These are phyloP conservation scores for Cepaea hortensis DNA, from an alignment of 2,888 invertebrate genomes.

Conservation along the genomic window DNA sequence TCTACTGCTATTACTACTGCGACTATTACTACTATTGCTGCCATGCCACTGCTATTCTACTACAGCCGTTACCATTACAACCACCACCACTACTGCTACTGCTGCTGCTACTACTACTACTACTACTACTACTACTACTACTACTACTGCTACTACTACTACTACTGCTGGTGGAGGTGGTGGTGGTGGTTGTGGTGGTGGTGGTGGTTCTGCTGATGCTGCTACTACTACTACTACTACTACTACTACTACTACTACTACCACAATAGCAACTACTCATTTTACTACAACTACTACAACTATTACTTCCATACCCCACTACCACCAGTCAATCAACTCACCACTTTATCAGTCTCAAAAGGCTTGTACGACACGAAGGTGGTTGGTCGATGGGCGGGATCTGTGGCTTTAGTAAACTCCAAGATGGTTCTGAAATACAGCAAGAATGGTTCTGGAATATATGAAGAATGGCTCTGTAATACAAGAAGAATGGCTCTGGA, in stretches of 20 bases:
- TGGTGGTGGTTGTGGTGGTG: too few species aligned
- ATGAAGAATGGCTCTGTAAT: too few species aligned
- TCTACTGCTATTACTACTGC: neutral
- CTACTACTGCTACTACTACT: conserved; percentile 26
- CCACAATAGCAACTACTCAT: neutral
- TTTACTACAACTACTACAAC: neutral
- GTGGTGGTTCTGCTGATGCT: conserved; percentile 25
- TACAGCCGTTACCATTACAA: too few species aligned
- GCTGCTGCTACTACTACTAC: too few species aligned
- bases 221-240: conserved; percentile 24
- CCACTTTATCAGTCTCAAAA: conserved; percentile 61
- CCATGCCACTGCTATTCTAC: too few species aligned
- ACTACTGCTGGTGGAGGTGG: too few species aligned
- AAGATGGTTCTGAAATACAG: conserved; percentile 82
- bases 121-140: conserved; percentile 1
- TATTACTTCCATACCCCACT: too few species aligned
- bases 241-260: conserved; percentile 30
- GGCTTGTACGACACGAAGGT: conserved; percentile 78
- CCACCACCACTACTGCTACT: too few species aligned
- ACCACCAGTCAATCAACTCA: conserved; percentile 52
- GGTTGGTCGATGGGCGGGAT: conserved; percentile 85
- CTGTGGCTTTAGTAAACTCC: conserved; percentile 85
- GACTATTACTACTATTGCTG: too few species aligned
- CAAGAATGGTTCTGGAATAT: neutral
- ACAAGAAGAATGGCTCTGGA: too few species aligned